A percentile compares a stretch with the other conserved stretches of the same genome.
Evolutionary conservation across 2,888 invertebrate species (phyloP).

Genomic region (Smittia aterrima): DNA sequence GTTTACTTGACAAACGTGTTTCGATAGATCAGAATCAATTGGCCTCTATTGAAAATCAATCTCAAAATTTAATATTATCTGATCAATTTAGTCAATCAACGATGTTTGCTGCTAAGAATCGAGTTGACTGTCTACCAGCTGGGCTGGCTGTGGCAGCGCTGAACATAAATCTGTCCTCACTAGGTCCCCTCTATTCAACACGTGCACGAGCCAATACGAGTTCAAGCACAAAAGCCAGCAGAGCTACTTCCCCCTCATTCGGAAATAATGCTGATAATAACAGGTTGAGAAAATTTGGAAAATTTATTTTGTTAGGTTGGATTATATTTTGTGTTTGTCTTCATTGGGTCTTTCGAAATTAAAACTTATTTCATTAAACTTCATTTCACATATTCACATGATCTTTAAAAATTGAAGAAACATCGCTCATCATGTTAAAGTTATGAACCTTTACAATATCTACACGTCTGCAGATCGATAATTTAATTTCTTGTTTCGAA

Average conservation of each 20-base stretch:
- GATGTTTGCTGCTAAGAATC: background rate
- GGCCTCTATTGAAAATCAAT: background rate
- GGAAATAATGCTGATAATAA: slow-evolving; percentile 11
- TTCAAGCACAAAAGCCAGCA: slow-evolving; percentile 20
- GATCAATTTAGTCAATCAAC: slow-evolving; percentile 26
- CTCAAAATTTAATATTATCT: background rate
- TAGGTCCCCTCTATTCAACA: slow-evolving; percentile 26
- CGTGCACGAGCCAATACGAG: background rate
- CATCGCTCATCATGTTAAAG: background rate
- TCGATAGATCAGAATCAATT: background rate
- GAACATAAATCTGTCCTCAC: slow-evolving; percentile 29
- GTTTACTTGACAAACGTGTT: background rate
- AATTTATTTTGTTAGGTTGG: slow-evolving; percentile 2
- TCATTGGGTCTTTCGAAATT: background rate
- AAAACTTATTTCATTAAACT: no score
- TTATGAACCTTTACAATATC: background rate
- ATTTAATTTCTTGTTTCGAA: slow-evolving; percentile 1
- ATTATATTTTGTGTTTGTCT: background rate
- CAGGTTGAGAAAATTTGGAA: slow-evolving; percentile 30
- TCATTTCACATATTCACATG: background rate
- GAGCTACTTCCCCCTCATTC: slow-evolving; percentile 30
- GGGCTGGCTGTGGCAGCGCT: slow-evolving; percentile 13
- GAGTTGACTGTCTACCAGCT: background rate
- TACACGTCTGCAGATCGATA: background rate
- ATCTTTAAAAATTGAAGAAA: background rate